Percentiles rank a stretch among this genome's conserved stretches.
Evolutionary conservation across 2,113 vertebrate species (phyloP).

Genomic region (Epinephelus lanceolatus): DNA sequence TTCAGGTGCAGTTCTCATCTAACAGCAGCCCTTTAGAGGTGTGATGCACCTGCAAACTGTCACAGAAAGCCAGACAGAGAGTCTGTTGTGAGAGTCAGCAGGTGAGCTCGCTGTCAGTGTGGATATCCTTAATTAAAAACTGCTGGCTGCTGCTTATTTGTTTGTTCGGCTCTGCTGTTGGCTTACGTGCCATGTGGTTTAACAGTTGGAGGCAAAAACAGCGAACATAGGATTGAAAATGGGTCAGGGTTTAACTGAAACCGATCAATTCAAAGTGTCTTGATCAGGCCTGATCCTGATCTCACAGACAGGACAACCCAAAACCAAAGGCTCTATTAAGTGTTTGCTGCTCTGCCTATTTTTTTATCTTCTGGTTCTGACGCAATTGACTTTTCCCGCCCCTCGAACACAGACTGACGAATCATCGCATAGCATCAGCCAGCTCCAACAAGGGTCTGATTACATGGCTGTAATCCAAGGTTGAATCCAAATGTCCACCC

Average conservation of each 20-base stretch:
- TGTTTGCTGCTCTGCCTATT: too few species aligned
- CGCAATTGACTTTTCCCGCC: too few species aligned
- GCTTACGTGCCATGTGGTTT: background rate
- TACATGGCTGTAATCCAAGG: too few species aligned
- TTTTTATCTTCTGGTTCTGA: too few species aligned
- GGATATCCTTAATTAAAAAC: conserved; percentile 44
- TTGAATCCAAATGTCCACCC: too few species aligned
- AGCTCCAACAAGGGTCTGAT: too few species aligned
- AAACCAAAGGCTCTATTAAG: background rate
- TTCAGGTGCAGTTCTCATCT: background rate
- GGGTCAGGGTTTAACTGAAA: too few species aligned
- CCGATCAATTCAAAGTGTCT: background rate
- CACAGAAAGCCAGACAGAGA: conserved; percentile 19
- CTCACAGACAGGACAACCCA: background rate
- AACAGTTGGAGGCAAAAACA: background rate
- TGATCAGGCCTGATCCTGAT: background rate
- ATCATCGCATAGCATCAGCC: too few species aligned
- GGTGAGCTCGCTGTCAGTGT: conserved; percentile 28
- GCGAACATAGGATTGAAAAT: background rate
- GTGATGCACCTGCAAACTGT: conserved; percentile 28
- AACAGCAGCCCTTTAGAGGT: background rate
- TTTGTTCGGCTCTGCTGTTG: conserved; percentile 37
- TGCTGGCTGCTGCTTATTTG: conserved; percentile 26
- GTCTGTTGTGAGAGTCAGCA: conserved; percentile 20
- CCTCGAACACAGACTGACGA: too few species aligned